phyloP scores from a whole-genome alignment of 2,797 vertebrate genomes.

The Ataeniobius toweri region DNA sequence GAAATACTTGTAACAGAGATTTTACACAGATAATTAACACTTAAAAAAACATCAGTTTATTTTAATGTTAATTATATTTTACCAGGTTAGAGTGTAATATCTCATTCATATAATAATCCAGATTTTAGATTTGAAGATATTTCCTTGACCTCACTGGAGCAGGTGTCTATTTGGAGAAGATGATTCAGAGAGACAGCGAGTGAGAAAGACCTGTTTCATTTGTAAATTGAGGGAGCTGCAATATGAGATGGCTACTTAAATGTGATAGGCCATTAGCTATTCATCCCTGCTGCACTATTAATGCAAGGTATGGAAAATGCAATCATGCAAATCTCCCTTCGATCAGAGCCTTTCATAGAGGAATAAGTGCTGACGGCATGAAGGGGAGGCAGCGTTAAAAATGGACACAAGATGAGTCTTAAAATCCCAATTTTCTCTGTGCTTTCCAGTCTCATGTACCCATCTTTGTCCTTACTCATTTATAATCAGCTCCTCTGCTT shows the following conservation, averaged over 20 bases:
- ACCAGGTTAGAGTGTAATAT: neutral
- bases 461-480: slow-evolving; percentile 43
- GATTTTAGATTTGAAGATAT: slow-evolving; percentile 21
- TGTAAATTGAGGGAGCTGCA: slow-evolving; percentile 67
- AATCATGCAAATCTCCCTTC: slow-evolving; percentile 78
- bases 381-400: slow-evolving; percentile 40
- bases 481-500: slow-evolving; percentile 29
- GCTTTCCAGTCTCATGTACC: slow-evolving; percentile 30
- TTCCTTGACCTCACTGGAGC: slow-evolving; percentile 21
- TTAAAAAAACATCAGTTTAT: neutral
- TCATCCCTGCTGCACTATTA: slow-evolving; percentile 69
- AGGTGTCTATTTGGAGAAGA: slow-evolving; percentile 31
- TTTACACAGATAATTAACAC: neutral
- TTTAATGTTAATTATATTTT: neutral
- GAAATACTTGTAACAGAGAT: neutral
- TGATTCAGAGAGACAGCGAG: slow-evolving; percentile 22
- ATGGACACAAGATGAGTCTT: slow-evolving; percentile 37
- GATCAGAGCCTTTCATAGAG: slow-evolving; percentile 72
- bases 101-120: slow-evolving; percentile 4
- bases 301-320: slow-evolving; percentile 76
- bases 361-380: slow-evolving; percentile 71
- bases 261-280: slow-evolving; percentile 75
- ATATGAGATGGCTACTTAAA: slow-evolving; percentile 77
- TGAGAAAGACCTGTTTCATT: slow-evolving; percentile 67
- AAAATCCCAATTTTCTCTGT: slow-evolving; percentile 21